phyloP scores from a whole-genome alignment of 2,113 vertebrate genomes.

The Mohoua ochrocephala region DNA sequence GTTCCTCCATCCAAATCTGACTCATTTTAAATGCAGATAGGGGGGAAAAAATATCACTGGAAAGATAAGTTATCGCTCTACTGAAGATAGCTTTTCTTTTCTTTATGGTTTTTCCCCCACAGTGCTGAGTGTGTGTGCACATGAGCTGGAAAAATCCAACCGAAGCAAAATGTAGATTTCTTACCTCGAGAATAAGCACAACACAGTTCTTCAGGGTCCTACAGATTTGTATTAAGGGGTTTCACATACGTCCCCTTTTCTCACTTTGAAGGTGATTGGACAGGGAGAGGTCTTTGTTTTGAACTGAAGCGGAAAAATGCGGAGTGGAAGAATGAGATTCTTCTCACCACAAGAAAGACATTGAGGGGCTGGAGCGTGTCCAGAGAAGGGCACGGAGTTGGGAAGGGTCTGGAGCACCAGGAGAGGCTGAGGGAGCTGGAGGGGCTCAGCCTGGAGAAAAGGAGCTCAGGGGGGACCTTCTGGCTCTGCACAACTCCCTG shows the following conservation, averaged over 20 bases:
- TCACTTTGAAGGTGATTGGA: background rate
- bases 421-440: accelerated
- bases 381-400: accelerated
- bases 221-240: background rate
- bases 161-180: background rate
- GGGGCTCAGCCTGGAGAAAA: background rate
- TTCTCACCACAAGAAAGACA: background rate
- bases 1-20: background rate
- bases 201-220: background rate
- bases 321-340: background rate
- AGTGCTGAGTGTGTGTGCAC: background rate
- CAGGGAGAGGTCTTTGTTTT: background rate
- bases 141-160: background rate
- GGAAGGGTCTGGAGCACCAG: background rate
- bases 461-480: accelerated
- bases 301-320: background rate
- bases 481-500: background rate
- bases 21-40: conserved; percentile 8
- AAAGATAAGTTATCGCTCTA: background rate
- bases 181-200: background rate
- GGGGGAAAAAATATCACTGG: background rate
- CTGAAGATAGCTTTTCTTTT: background rate
- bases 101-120: too few species aligned
- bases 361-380: accelerated
- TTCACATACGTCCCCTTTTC: background rate